These are phyloP conservation scores for Paramormyrops kingsleyae DNA, from an alignment of 2,113 vertebrate species.

Conservation along the genomic window DNA sequence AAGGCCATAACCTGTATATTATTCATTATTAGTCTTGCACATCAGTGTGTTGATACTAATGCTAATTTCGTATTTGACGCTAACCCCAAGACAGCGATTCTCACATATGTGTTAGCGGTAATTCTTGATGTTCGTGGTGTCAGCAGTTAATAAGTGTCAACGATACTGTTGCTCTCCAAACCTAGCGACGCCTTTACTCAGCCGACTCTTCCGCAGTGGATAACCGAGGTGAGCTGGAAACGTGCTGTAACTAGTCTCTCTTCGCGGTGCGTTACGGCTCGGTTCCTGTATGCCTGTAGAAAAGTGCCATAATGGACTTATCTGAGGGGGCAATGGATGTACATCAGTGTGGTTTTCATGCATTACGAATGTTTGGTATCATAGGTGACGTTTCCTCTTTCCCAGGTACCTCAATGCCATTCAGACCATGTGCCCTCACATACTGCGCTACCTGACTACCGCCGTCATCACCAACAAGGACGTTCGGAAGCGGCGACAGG, in stretches of 20 bases:
- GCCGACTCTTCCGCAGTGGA: not conserved
- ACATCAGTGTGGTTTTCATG: not conserved
- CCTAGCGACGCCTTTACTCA: not conserved
- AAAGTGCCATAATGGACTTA: not conserved
- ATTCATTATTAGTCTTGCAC: not conserved
- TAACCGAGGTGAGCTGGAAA: not conserved
- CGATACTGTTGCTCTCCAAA: not conserved
- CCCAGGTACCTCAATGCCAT: constrained; percentile 92
- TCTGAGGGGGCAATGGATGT: not conserved
- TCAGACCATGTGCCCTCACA: constrained; percentile 96
- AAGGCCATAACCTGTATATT: not conserved
- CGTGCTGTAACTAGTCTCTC: not conserved
- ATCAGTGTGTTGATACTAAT: not conserved
- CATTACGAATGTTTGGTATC: not conserved
- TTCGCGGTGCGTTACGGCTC: not conserved
- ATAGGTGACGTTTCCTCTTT: constrained; percentile 15
- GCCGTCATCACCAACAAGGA: constrained; percentile 98
- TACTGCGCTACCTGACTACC: constrained; percentile 91
- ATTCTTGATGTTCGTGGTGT: not conserved
- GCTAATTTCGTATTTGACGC: not conserved
- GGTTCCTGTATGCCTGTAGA: not conserved
- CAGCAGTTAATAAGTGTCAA: not conserved
- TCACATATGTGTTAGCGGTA: not conserved
- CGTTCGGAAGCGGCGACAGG: constrained; percentile 85
- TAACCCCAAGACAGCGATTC: not conserved